phyloP scores from a whole-genome alignment of 2,797 vertebrate genomes.

The Iguana delicatissima region DNA sequence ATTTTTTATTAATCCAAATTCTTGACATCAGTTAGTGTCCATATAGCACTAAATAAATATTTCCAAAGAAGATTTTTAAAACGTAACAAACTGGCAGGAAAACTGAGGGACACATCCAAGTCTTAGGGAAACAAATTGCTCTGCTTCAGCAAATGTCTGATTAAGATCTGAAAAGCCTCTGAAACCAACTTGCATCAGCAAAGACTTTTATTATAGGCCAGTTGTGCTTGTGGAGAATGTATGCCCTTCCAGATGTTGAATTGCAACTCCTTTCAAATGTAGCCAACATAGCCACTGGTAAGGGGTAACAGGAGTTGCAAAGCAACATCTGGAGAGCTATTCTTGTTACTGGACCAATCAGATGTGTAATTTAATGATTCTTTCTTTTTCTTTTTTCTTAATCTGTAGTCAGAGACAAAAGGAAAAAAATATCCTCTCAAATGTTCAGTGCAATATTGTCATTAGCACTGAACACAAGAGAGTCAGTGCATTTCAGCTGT shows the following conservation, averaged over 20 bases:
- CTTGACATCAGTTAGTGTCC: not conserved
- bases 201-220: not conserved
- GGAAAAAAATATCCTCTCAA: too few species aligned
- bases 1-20: not conserved
- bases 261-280: not conserved
- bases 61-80: not conserved
- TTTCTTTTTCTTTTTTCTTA: too few species aligned
- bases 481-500: too few species aligned
- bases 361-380: too few species aligned
- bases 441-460: too few species aligned
- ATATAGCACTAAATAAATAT: conserved; percentile 21
- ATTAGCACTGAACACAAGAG: too few species aligned
- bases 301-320: not conserved
- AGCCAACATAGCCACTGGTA: not conserved
- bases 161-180: not conserved
- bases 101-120: not conserved
- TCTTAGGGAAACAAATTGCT: not conserved
- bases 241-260: not conserved
- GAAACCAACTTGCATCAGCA: not conserved
- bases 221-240: not conserved
- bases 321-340: not conserved
- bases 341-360: too few species aligned
- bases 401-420: too few species aligned
- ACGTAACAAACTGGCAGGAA: not conserved
- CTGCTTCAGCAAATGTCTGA: not conserved